Evolutionary conservation across 2,797 vertebrate genomes (phyloP).

Genomic region (Caiman crocodilus): DNA sequence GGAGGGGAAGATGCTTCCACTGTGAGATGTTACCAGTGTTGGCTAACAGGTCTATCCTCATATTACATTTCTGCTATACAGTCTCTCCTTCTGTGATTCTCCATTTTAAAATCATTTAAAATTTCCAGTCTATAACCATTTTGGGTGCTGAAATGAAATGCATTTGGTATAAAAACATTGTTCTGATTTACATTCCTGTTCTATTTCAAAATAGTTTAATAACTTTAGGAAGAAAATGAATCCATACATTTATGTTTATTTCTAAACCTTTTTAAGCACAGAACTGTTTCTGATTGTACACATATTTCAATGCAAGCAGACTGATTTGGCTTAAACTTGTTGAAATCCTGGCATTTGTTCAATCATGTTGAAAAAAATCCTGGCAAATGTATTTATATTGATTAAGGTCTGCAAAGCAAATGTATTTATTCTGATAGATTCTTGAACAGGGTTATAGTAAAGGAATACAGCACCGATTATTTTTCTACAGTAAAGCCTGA

Average conservation of each 20-base stretch:
- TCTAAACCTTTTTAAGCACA: not conserved
- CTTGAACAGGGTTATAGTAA: not conserved
- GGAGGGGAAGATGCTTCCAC: not conserved
- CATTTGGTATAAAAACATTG: not conserved
- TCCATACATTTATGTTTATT: not conserved
- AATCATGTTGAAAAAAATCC: not conserved
- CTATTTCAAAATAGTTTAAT: not conserved
- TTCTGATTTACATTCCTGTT: not conserved
- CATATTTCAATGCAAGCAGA: not conserved
- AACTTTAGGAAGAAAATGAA: not conserved
- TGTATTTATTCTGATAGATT: constrained; percentile 25
- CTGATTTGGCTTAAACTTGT: not conserved
- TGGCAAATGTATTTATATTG: not conserved
- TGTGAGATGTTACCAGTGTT: not conserved
- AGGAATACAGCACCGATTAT: not conserved
- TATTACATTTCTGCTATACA: not conserved
- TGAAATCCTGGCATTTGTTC: not conserved
- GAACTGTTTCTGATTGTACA: not conserved
- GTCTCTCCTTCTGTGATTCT: not conserved
- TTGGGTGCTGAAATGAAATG: not conserved
- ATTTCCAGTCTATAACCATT: not conserved
- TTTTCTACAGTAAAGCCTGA: not conserved
- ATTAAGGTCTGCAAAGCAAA: constrained; percentile 27
- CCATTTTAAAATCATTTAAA: not conserved
- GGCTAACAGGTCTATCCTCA: not conserved